These are phyloP conservation scores for Odocoileus virginianus DNA, from an alignment of 2,113 vertebrate genomes.

Conservation along the genomic window DNA sequence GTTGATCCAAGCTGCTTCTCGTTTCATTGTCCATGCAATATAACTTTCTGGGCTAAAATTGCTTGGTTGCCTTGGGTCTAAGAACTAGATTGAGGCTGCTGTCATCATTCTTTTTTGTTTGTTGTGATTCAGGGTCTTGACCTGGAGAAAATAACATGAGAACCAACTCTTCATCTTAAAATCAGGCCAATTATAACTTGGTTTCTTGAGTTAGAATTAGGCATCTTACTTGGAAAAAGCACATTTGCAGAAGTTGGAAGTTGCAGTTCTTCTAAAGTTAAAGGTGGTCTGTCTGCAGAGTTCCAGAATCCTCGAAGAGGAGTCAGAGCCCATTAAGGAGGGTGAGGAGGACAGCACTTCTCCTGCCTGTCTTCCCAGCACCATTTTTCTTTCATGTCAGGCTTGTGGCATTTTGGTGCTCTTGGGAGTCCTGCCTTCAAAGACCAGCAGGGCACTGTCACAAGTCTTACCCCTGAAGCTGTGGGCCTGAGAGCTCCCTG, in stretches of 20 bases:
- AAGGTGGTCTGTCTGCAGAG: not conserved
- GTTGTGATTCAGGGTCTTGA: not conserved
- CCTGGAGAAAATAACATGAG: not conserved
- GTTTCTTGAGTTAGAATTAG: not conserved
- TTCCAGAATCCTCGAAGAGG: not conserved
- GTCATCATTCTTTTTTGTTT: not conserved
- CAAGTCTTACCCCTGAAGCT: not conserved
- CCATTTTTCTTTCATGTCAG: not conserved
- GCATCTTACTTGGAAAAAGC: not conserved
- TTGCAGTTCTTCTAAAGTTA: not conserved
- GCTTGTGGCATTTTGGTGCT: not conserved
- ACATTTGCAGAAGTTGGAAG: not conserved
- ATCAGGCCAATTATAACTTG: not conserved
- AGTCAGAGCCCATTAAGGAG: not conserved
- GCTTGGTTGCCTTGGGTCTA: not conserved
- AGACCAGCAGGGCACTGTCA: not conserved
- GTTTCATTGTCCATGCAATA: not conserved
- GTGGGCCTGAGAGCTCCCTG: not conserved
- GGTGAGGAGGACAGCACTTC: accelerated
- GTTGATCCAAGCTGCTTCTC: too few relatives aligned
- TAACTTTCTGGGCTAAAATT: too few relatives aligned
- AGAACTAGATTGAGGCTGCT: not conserved
- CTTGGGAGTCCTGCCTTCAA: not conserved
- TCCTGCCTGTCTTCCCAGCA: not conserved
- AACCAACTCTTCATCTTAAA: not conserved